A percentile compares a stretch with the other conserved stretches of the same genome.
phyloP scores from a whole-genome alignment of 2,113 vertebrate genomes.

The Dissostichus mawsoni region DNA sequence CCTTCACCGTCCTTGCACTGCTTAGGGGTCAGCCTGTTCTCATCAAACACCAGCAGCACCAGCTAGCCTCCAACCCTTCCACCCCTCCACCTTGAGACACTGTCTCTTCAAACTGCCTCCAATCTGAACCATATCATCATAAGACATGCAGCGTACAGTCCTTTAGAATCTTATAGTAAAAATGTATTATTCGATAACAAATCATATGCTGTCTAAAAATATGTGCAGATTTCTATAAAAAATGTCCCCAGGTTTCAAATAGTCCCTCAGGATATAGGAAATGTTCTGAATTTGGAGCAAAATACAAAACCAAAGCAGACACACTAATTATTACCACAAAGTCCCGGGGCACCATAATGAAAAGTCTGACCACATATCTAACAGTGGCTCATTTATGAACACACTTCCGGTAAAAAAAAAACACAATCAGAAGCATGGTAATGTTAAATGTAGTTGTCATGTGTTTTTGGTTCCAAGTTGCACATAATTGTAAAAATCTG shows the following conservation, averaged over 20 bases:
- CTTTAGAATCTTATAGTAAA: not conserved
- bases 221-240: not conserved
- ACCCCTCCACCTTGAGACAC: slow-evolving; percentile 59
- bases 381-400: slow-evolving; percentile 60
- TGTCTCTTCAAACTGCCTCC: slow-evolving; percentile 38
- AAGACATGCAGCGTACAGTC: slow-evolving; percentile 4
- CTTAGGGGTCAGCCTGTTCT: slow-evolving; percentile 88
- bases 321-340: slow-evolving; percentile 36
- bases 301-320: slow-evolving; percentile 42
- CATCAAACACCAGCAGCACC: slow-evolving; percentile 78
- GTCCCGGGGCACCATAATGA: slow-evolving; percentile 40
- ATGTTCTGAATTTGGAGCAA: slow-evolving; percentile 42
- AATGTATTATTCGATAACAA: not conserved
- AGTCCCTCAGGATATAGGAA: slow-evolving; percentile 45
- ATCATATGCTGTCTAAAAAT: not conserved
- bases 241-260: slow-evolving; percentile 21
- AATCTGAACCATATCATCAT: slow-evolving; percentile 17
- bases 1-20: slow-evolving; percentile 75
- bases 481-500: not conserved
- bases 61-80: slow-evolving; percentile 49
- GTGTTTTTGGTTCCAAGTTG: slow-evolving; percentile 19
- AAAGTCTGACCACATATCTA: slow-evolving; percentile 36
- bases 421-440: slow-evolving; percentile 42
- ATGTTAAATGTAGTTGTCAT: slow-evolving; percentile 40
- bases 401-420: slow-evolving; percentile 48